Conservation (phyloP, 1,140 invertebrate species). For the Sesamia nonagrioides region DNA sequence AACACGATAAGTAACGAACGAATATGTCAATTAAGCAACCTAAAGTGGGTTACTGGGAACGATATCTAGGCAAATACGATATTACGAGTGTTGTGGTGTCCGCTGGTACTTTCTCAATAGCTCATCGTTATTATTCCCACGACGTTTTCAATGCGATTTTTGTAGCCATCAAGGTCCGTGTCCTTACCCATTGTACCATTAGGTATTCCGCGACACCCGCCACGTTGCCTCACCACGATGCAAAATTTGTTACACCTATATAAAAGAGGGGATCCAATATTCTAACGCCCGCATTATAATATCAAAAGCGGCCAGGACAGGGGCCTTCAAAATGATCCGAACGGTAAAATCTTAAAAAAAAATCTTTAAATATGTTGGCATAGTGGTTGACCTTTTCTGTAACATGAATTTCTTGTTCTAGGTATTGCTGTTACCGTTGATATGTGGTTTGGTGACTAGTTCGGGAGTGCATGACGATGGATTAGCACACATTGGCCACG, state of each 20-base stretch:
- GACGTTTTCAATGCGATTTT: slow-evolving; percentile 85
- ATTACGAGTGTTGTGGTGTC: slow-evolving; percentile 33
- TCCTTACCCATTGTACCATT: slow-evolving; percentile 83
- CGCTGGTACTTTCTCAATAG: slow-evolving; percentile 72
- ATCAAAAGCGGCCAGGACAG: slow-evolving; percentile 69
- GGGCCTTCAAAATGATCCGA: slow-evolving; percentile 69
- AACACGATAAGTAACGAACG: not conserved
- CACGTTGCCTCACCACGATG: slow-evolving; percentile 82
- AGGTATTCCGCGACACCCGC: slow-evolving; percentile 82
- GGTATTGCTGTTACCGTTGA: slow-evolving; percentile 67
- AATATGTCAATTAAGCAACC: slow-evolving; percentile 38
- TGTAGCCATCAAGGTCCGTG: slow-evolving; percentile 85
- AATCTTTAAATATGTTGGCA: slow-evolving; percentile 4
- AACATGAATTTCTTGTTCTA: slow-evolving; percentile 59
- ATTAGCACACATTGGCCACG: not conserved
- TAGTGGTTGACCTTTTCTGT: not conserved
- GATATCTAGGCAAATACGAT: slow-evolving; percentile 47
- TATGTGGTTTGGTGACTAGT: slow-evolving; percentile 63
- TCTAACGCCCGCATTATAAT: slow-evolving; percentile 81
- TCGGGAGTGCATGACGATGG: slow-evolving; percentile 62
- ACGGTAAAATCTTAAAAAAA: slow-evolving; percentile 67
- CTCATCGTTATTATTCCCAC: slow-evolving; percentile 82
- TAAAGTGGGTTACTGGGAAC: slow-evolving; percentile 36
- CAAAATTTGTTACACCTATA: slow-evolving; percentile 87
- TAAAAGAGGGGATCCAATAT: slow-evolving; percentile 81